A percentile compares a stretch with the other conserved stretches of the same genome.
phyloP scores from a whole-genome alignment of 1,140 invertebrate genomes.

The Calephelis virginiensis region DNA sequence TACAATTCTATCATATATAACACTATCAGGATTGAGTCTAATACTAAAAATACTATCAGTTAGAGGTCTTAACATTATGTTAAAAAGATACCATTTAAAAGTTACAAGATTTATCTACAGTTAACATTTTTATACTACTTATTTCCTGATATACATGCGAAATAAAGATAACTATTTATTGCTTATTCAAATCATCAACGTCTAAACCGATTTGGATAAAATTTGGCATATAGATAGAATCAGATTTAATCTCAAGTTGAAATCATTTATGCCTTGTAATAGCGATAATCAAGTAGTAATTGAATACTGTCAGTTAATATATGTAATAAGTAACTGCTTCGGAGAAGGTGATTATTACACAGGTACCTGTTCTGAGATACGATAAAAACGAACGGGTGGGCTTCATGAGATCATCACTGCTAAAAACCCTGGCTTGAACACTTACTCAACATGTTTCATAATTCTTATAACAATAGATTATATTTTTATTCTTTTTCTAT shows the following conservation, averaged over 20 bases:
- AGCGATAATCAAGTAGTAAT: not conserved
- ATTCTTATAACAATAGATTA: not conserved
- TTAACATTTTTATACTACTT: too few species aligned
- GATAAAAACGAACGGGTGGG: slow-evolving; percentile 2
- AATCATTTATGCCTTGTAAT: slow-evolving; percentile 17
- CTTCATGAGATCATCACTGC: slow-evolving; percentile 18
- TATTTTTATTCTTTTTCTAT: not conserved
- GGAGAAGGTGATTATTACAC: not conserved
- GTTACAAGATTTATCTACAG: too few species aligned
- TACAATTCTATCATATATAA: too few species aligned
- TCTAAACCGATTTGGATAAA: too few species aligned
- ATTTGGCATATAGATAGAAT: too few species aligned
- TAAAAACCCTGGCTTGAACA: not conserved
- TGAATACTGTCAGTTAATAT: not conserved
- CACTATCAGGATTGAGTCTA: too few species aligned
- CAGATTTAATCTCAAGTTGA: not conserved
- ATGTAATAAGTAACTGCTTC: slow-evolving; percentile 4
- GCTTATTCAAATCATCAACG: too few species aligned
- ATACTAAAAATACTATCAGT: too few species aligned
- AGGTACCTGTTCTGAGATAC: not conserved
- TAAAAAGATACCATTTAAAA: too few species aligned
- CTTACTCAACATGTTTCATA: slow-evolving; percentile 8
- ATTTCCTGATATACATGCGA: too few species aligned
- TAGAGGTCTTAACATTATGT: too few species aligned
- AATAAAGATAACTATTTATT: too few species aligned